Evolutionary conservation across 2,797 vertebrate species (phyloP).

Genomic region (Hyperoplus immaculatus): DNA sequence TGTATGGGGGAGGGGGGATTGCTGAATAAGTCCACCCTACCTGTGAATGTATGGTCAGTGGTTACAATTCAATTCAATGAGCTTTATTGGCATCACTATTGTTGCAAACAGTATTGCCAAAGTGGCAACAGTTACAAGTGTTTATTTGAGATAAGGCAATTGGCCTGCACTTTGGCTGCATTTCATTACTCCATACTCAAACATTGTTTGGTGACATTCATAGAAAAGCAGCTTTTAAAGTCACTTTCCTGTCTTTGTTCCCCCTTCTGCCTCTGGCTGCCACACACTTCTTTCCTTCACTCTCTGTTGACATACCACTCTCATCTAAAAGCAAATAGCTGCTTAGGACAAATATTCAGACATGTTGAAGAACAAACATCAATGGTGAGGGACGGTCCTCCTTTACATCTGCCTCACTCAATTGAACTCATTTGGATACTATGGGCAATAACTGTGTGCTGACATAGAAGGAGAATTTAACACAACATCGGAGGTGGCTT

Average conservation of each 20-base stretch:
- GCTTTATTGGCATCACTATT: too few relatives aligned
- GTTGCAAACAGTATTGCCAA: too few relatives aligned
- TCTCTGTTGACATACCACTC: not conserved
- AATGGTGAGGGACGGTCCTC: too few relatives aligned
- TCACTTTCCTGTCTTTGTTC: not conserved
- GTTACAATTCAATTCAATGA: not conserved
- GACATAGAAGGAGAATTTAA: not conserved
- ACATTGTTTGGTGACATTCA: not conserved
- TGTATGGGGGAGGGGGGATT: not conserved
- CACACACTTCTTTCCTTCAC: not conserved
- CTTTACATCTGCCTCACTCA: not conserved
- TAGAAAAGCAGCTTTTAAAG: not conserved
- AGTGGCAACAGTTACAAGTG: not conserved
- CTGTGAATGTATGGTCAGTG: not conserved
- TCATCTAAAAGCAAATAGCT: constrained; percentile 36
- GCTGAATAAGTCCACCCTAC: not conserved
- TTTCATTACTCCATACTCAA: not conserved
- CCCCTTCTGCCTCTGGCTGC: not conserved
- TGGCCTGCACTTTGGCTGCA: not conserved
- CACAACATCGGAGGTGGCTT: not conserved
- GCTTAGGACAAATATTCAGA: constrained; percentile 14
- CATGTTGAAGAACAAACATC: constrained; percentile 11
- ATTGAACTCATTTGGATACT: not conserved
- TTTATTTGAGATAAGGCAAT: constrained; percentile 19
- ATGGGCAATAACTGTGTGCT: not conserved